A percentile compares a stretch with the other conserved stretches of the same genome.
These are phyloP conservation scores for Leptoclinus maculatus DNA, from an alignment of 2,797 vertebrate genomes.

Conservation along the genomic window DNA sequence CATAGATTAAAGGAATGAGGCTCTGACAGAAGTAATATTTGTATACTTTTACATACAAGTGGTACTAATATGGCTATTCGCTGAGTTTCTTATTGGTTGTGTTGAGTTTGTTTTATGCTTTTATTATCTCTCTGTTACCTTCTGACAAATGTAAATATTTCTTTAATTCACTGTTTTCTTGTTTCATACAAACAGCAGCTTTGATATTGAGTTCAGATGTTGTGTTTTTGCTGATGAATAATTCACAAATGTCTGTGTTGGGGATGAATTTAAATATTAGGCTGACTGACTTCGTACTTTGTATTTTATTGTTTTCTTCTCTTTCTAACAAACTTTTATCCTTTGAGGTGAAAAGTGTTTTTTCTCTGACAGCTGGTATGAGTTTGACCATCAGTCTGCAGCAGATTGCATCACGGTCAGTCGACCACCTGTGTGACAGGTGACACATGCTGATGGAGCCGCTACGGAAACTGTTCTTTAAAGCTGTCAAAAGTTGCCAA, in stretches of 20 bases:
- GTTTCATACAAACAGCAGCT: slow-evolving; percentile 5
- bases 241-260: slow-evolving; percentile 24
- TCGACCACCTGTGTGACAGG: slow-evolving; percentile 15
- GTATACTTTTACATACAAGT: not conserved
- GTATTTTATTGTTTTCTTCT: not conserved
- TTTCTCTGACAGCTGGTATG: not conserved
- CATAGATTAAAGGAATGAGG: not conserved
- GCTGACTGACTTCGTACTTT: slow-evolving; percentile 5
- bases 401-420: not conserved
- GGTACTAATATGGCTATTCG: not conserved
- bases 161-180: not conserved
- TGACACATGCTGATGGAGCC: not conserved
- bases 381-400: not conserved
- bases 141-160: not conserved
- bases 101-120: not conserved
- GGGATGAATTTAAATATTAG: slow-evolving; percentile 11
- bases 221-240: slow-evolving; percentile 30
- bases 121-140: not conserved
- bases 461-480: not conserved
- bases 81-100: not conserved
- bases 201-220: not conserved
- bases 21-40: not conserved
- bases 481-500: not conserved
- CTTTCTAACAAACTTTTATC: not conserved
- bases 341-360: not conserved